These are phyloP conservation scores for Bombus superbus DNA, from an alignment of 1,140 invertebrate genomes.

Conservation along the genomic window DNA sequence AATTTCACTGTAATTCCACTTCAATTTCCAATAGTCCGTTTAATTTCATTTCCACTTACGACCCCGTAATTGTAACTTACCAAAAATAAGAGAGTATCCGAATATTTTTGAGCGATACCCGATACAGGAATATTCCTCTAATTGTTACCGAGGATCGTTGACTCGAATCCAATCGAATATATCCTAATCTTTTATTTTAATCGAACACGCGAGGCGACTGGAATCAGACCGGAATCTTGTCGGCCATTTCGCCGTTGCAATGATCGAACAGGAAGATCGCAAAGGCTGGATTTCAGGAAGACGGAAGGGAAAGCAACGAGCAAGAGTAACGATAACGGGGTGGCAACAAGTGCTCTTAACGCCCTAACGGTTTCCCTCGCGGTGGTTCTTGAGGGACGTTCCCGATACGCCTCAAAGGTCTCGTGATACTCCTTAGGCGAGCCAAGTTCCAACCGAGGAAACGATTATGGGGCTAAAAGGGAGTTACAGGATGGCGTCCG, in stretches of 20 bases:
- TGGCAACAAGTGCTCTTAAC: conserved; percentile 74
- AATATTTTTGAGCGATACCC: too few relatives aligned
- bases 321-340: conserved; percentile 57
- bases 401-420: conserved; percentile 34
- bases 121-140: too few relatives aligned
- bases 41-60: too few relatives aligned
- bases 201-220: too few relatives aligned
- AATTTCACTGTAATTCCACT: too few relatives aligned
- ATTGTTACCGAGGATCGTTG: too few relatives aligned
- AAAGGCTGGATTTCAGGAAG: background rate
- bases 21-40: too few relatives aligned
- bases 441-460: conserved; percentile 10
- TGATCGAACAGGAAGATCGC: background rate
- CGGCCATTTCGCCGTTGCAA: background rate
- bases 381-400: background rate
- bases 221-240: too few relatives aligned
- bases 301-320: conserved; percentile 1
- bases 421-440: conserved; percentile 55
- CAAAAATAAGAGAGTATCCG: too few relatives aligned
- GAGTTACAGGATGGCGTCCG: conserved; percentile 32
- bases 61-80: too few relatives aligned
- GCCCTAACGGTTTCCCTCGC: conserved; percentile 49
- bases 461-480: conserved; percentile 14
- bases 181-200: too few relatives aligned
- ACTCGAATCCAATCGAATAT: too few relatives aligned